Percentiles rank a stretch among this genome's conserved stretches.
These are phyloP conservation scores for Pyrrhia umbra DNA, from an alignment of 2,888 invertebrate genomes.

Conservation along the genomic window DNA sequence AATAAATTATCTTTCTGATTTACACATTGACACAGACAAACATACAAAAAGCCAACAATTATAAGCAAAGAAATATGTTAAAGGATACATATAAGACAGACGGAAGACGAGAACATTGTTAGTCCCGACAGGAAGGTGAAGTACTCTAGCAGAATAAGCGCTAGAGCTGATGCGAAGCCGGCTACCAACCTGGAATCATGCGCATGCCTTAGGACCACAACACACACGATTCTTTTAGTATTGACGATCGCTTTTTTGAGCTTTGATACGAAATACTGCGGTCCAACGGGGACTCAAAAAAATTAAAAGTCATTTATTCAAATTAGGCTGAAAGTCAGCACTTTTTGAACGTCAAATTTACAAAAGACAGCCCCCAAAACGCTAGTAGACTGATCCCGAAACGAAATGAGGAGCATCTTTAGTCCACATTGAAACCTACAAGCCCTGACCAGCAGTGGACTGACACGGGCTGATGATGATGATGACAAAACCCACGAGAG, in stretches of 20 bases:
- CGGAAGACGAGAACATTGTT: conserved; percentile 93
- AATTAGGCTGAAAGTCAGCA: no score
- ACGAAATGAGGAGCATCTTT: no score
- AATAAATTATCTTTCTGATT: not conserved
- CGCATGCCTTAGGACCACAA: conserved; percentile 44
- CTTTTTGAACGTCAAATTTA: no score
- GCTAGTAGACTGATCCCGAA: no score
- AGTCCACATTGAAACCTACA: no score
- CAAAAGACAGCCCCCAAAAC: no score
- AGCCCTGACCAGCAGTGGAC: no score
- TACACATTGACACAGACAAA: conserved; percentile 8
- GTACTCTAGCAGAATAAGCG: conserved; percentile 91
- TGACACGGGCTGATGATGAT: no score
- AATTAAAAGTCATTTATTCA: no score
- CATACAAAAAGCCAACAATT: conserved; percentile 21
- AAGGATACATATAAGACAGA: conserved; percentile 94
- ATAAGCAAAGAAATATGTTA: conserved; percentile 37
- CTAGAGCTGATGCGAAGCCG: conserved; percentile 91
- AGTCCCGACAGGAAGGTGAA: conserved; percentile 93
- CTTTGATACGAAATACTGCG: no score
- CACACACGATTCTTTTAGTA: not conserved
- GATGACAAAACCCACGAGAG: no score
- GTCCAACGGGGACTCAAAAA: no score
- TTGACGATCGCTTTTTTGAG: not conserved
- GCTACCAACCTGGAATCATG: conserved; percentile 91